Evolutionary conservation across 2,888 invertebrate species (phyloP).

Genomic region (Rutpela maculata): DNA sequence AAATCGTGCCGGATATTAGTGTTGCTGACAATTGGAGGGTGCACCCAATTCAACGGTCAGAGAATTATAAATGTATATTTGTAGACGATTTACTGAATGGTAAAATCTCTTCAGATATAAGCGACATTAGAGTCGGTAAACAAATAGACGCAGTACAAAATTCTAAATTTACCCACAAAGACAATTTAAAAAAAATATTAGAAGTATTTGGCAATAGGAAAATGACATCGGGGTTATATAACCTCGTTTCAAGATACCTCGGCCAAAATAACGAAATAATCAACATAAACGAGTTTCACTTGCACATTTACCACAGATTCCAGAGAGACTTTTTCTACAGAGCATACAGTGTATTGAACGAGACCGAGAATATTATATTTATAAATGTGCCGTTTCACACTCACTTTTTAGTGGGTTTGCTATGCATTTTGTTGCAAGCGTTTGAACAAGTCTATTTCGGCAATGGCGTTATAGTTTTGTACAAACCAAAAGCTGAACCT

Average conservation of each 20-base stretch:
- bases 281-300: conserved; percentile 59
- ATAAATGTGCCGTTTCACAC: conserved; percentile 67
- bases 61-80: conserved; percentile 11
- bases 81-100: conserved; percentile 37
- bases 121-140: conserved; percentile 74
- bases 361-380: conserved; percentile 63
- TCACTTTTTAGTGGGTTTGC: conserved; percentile 68
- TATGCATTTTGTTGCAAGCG: conserved; percentile 63
- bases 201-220: conserved; percentile 27
- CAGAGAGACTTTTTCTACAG: conserved; percentile 61
- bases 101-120: conserved; percentile 36
- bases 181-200: conserved; percentile 51
- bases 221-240: conserved; percentile 50
- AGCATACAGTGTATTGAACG: conserved; percentile 49
- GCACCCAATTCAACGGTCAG: conserved; percentile 16
- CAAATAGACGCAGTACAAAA: conserved; percentile 76
- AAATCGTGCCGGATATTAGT: conserved; percentile 75
- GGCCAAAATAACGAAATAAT: conserved; percentile 55
- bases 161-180: conserved; percentile 76
- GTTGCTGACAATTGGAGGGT: conserved; percentile 47
- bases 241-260: conserved; percentile 46
- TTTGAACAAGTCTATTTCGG: conserved; percentile 63
- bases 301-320: conserved; percentile 58
- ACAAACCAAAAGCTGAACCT: conserved; percentile 39
- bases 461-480: conserved; percentile 55